Evolutionary conservation across 2,797 vertebrate genomes (phyloP).

Genomic region (Uromys caudimaculatus): DNA sequence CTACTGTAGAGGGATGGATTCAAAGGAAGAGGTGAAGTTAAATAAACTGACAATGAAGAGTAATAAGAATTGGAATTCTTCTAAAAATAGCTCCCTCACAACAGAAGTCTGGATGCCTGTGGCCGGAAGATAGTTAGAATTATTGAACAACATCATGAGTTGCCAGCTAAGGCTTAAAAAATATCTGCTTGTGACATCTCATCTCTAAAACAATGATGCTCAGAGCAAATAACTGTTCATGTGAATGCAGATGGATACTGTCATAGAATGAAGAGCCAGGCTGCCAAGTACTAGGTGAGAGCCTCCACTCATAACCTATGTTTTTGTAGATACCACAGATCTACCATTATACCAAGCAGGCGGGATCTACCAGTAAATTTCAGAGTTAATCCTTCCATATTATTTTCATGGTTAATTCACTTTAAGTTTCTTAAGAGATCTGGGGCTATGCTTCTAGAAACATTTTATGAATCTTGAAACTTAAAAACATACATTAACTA

Average conservation of each 20-base stretch:
- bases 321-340: neutral
- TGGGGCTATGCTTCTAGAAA: neutral
- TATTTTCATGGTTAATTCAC: conserved; percentile 7
- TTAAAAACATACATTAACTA: neutral
- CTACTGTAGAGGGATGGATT: neutral
- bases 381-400: neutral
- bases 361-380: neutral
- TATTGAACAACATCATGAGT: neutral
- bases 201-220: neutral
- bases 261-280: neutral
- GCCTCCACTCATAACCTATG: neutral
- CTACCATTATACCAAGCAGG: neutral
- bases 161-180: neutral
- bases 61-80: neutral
- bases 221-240: neutral
- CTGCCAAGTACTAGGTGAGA: neutral
- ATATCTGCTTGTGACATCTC: neutral
- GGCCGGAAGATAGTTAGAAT: neutral
- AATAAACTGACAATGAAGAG: neutral
- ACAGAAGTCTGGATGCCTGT: neutral
- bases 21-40: neutral
- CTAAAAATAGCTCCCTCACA: neutral
- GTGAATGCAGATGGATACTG: neutral
- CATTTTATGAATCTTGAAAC: neutral
- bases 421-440: neutral